A percentile compares a stretch with the other conserved stretches of the same genome.
Conservation (phyloP, 1,140 invertebrate genomes). For the Nasonia longicornis region DNA sequence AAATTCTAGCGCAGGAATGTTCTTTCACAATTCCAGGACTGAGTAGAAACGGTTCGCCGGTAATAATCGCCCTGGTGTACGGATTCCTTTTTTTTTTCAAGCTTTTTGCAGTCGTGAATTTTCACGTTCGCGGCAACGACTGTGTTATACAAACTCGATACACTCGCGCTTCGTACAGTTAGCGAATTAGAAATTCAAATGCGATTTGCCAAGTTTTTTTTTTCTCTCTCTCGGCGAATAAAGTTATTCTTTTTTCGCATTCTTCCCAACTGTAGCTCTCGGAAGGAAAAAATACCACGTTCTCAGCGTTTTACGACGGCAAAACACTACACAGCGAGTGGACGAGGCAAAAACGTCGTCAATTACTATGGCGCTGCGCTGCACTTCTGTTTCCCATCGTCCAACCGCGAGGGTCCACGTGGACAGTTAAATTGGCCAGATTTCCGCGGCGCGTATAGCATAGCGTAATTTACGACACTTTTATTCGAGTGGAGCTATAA, state of each 20-base stretch:
- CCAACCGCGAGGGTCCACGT: neutral
- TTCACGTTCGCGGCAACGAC: neutral
- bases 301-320: neutral
- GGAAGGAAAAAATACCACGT: neutral
- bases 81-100: neutral
- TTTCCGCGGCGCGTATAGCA: neutral
- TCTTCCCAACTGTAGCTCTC: neutral
- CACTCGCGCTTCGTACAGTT: neutral
- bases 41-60: neutral
- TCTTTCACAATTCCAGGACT: neutral
- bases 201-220: neutral
- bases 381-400: slow-evolving; percentile 14
- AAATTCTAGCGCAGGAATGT: neutral
- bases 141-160: neutral
- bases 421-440: slow-evolving; percentile 31
- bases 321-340: neutral
- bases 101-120: neutral
- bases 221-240: neutral
- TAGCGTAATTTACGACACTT: slow-evolving; percentile 17
- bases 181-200: neutral
- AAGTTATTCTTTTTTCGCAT: neutral
- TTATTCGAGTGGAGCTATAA: slow-evolving; percentile 30
- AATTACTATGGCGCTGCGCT: neutral
- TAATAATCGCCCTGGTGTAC: neutral
- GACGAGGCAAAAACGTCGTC: neutral